Evolutionary conservation across 2,888 invertebrate genomes (phyloP).

Genomic region (Limenitis camilla): DNA sequence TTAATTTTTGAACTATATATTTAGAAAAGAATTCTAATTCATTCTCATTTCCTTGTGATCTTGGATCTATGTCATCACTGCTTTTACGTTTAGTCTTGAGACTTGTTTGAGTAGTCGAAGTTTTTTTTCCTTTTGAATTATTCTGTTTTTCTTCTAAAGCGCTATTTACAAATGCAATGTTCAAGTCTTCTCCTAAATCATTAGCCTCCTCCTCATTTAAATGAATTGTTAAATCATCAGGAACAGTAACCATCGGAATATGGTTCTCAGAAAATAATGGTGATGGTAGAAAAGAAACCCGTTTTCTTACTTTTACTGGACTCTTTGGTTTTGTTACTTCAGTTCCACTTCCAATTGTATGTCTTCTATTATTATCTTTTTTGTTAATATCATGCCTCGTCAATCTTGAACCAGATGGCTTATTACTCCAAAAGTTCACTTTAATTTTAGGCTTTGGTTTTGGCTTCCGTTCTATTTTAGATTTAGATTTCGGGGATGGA

Average conservation of each 20-base stretch:
- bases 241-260: constrained; percentile 67
- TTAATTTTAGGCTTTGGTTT: constrained; percentile 61
- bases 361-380: constrained; percentile 42
- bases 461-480: constrained; percentile 43
- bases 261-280: constrained; percentile 63
- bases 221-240: constrained; percentile 68
- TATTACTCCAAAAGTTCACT: constrained; percentile 68
- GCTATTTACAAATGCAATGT: constrained; percentile 46
- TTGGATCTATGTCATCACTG: constrained; percentile 37
- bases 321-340: constrained; percentile 41
- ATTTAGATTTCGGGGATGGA: constrained; percentile 38
- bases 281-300: constrained; percentile 62
- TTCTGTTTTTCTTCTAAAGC: constrained; percentile 26
- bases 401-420: constrained; percentile 40
- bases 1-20: constrained; percentile 64
- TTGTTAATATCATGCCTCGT: constrained; percentile 38
- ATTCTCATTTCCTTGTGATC: constrained; percentile 47
- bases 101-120: constrained; percentile 35
- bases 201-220: constrained; percentile 67
- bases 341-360: constrained; percentile 42
- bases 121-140: constrained; percentile 40
- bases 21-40: constrained; percentile 68
- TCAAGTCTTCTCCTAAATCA: constrained; percentile 55
- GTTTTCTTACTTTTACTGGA: constrained; percentile 56
- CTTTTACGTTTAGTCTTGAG: constrained; percentile 45